Base-by-base conservation (phyloP, 2,113 vertebrate genomes). In the Platysteira castanea region DNA sequence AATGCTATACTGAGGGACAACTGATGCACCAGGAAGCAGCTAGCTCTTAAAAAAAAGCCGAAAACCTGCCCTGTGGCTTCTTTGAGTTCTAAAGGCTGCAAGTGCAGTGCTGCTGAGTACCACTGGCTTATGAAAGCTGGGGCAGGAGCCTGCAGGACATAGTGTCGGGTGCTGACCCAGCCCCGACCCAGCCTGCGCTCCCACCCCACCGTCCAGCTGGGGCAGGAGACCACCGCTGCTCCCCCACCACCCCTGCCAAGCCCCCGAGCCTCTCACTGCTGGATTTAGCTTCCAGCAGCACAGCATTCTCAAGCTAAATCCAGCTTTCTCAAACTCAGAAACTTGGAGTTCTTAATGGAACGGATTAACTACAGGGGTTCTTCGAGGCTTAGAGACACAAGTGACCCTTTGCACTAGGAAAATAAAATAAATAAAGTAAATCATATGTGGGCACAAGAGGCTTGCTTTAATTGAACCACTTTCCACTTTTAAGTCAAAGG, bases 151-250 rank as follows among this genome's bases (percentile, higher is more conserved):
- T 17, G 33, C 2, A 15, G 26, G 47, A 42, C 82, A 80, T 46
- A n/a, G 26, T 3, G 21, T 49, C 2, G 11, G 49, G 33, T 26
- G 31, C 42, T 42, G 41, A 31, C 6, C 7, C 1, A 1, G 28
- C 22, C 31, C 80, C 0, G 0, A 31, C 12, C 16, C 78, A 71
- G 33, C 47, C 63, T 3, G 3, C 0, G 1, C 47, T 50, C 63
- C 47, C 42, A 71, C 1, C 12, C 50, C 68, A n/a, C 2, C 1
- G 0, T 37, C 57, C 9, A 3, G 60, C 53, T 37, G 35, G 46
- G 50, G 21, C 22, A 42, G 10, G 22, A 70, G 42, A 53, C 21
- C 14, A 6, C 14, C 50, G 23, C 35, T 1, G 9, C 75, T 16
- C 44, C 0, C 1, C 33, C 46, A 54, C 2, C 19, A 31, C 14